A percentile compares a stretch with the other conserved stretches of the same genome.
Conservation (phyloP, 2,888 invertebrate species). For the Autographa gamma region DNA sequence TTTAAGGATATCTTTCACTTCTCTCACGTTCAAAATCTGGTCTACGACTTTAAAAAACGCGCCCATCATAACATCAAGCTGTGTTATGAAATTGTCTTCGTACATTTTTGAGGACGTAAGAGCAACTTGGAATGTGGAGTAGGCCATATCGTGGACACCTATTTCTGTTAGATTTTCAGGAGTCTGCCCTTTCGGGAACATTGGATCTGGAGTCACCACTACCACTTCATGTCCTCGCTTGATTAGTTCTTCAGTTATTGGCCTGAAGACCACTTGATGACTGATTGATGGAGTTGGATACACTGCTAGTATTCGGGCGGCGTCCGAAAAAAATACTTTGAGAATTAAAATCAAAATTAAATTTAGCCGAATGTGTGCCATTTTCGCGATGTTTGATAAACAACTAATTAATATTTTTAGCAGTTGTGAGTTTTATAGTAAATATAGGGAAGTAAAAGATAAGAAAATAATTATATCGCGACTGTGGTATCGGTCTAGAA, state of each 20-base stretch:
- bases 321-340: slow-evolving; percentile 7
- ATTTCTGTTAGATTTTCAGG: slow-evolving; percentile 75
- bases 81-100: slow-evolving; percentile 33
- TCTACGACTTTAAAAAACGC: slow-evolving; percentile 40
- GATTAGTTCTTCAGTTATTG: slow-evolving; percentile 21
- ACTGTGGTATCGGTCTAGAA: background rate
- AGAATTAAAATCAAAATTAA: background rate
- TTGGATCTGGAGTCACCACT: slow-evolving; percentile 75
- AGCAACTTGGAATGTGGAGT: slow-evolving; percentile 42
- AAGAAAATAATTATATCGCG: background rate
- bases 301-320: slow-evolving; percentile 27
- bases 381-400: background rate
- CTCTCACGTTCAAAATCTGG: slow-evolving; percentile 47
- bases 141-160: slow-evolving; percentile 67
- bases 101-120: slow-evolving; percentile 29
- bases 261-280: slow-evolving; percentile 31
- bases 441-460: background rate
- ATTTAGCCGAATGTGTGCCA: background rate
- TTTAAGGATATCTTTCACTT: slow-evolving; percentile 59
- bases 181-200: slow-evolving; percentile 57
- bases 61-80: slow-evolving; percentile 32
- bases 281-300: slow-evolving; percentile 31
- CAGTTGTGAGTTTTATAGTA: background rate
- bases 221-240: slow-evolving; percentile 77
- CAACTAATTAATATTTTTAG: background rate